Evolutionary conservation across 2,113 vertebrate genomes (phyloP).

Genomic region (Dromas ardeola): DNA sequence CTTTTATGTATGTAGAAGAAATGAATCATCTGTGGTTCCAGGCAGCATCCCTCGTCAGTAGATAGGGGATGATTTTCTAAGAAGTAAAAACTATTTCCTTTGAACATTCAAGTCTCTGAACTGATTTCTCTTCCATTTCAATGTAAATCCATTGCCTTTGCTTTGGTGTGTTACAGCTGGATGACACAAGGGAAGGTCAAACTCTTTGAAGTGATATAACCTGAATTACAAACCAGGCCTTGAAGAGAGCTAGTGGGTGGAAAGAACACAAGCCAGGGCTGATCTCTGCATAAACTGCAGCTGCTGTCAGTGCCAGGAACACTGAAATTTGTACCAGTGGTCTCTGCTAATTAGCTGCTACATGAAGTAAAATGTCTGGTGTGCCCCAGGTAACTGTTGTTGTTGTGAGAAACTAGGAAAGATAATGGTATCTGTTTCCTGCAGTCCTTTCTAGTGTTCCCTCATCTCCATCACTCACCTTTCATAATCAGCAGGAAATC

Average conservation of each 20-base stretch:
- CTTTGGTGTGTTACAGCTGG: neutral
- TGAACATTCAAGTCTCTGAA: constrained; percentile 4
- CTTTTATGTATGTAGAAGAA: neutral
- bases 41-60: neutral
- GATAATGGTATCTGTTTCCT: constrained; percentile 65
- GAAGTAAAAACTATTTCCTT: constrained; percentile 2
- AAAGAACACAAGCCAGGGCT: constrained; percentile 38
- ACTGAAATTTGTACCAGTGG: constrained; percentile 29
- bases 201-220: constrained; percentile 54
- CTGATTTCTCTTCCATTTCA: neutral
- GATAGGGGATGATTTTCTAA: neutral
- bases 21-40: neutral
- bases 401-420: constrained; percentile 42
- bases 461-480: constrained; percentile 56
- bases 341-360: constrained; percentile 64
- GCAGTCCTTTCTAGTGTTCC: constrained; percentile 24
- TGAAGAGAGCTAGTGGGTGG: constrained; percentile 14
- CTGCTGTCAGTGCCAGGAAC: constrained; percentile 5
- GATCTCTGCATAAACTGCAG: neutral
- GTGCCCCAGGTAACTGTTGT: constrained; percentile 46
- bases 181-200: constrained; percentile 22
- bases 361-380: constrained; percentile 28
- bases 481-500: constrained; percentile 31
- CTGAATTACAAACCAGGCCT: constrained; percentile 26
- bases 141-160: neutral